Conservation (phyloP, 2,888 invertebrate species). For the Xanthorhoe designata region DNA sequence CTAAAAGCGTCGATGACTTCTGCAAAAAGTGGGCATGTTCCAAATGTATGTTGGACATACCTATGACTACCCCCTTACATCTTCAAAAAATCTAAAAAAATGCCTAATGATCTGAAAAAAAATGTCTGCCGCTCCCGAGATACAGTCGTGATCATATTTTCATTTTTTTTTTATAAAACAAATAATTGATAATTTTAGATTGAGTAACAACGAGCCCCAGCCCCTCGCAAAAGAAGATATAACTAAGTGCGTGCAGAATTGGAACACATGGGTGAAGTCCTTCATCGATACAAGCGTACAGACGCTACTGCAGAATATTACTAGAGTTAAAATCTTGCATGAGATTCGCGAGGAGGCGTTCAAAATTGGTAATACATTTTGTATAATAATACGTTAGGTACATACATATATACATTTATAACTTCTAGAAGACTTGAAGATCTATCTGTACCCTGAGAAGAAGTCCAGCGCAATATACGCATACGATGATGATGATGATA, state of each 20-base stretch:
- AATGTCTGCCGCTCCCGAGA: too few species aligned
- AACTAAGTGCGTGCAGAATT: slow-evolving; percentile 81
- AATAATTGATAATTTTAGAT: too few species aligned
- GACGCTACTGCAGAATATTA: slow-evolving; percentile 87
- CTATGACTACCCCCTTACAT: too few species aligned
- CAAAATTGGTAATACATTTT: slow-evolving; percentile 85
- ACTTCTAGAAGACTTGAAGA: slow-evolving; percentile 89
- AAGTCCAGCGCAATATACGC: slow-evolving; percentile 57
- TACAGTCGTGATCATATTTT: too few species aligned
- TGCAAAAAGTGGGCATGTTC: too few species aligned
- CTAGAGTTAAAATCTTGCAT: slow-evolving; percentile 89
- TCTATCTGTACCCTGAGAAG: slow-evolving; percentile 87
- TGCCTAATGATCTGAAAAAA: too few species aligned
- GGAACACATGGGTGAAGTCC: slow-evolving; percentile 88
- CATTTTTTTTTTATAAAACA: too few species aligned
- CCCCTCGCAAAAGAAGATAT: slow-evolving; percentile 68
- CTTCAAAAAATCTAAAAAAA: too few species aligned
- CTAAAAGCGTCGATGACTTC: too few species aligned
- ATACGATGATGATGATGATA: slow-evolving; percentile 73
- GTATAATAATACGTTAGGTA: too few species aligned
- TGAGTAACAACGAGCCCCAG: slow-evolving; percentile 66
- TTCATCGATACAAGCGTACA: slow-evolving; percentile 85
- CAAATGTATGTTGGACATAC: too few species aligned
- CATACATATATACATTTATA: too few species aligned
- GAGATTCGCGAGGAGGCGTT: slow-evolving; percentile 90